Conservation (phyloP, 2,113 vertebrate genomes). For the Daboia siamensis region DNA sequence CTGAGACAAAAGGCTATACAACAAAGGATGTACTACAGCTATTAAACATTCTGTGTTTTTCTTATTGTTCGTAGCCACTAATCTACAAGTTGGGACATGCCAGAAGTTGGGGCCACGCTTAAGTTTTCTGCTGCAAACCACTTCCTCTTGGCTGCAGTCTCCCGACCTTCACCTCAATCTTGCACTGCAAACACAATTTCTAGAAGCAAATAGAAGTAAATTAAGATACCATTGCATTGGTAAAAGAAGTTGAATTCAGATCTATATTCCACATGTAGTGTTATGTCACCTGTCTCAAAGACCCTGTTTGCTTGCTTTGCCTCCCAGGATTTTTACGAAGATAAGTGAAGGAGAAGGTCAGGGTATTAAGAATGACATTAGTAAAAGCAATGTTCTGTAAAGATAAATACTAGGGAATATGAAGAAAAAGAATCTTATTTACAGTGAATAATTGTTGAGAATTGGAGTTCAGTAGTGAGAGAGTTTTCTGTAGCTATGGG, state of each 20-base stretch:
- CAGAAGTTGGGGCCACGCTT: neutral
- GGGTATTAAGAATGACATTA: neutral
- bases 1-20: neutral
- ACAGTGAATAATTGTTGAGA: neutral
- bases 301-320: neutral
- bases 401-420: neutral
- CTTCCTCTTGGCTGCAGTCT: neutral
- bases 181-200: neutral
- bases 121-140: neutral
- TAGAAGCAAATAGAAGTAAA: neutral
- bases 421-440: neutral
- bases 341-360: neutral
- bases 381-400: neutral
- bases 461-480: neutral
- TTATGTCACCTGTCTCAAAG: neutral
- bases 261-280: neutral
- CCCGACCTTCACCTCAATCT: neutral
- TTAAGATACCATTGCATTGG: neutral
- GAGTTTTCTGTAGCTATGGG: neutral
- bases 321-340: neutral
- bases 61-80: neutral
- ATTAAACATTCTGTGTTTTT: neutral
- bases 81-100: neutral
- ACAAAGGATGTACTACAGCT: neutral
- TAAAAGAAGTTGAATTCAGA: neutral